Base-by-base conservation (phyloP, 2,113 vertebrate species). In the Macquaria australasica region DNA sequence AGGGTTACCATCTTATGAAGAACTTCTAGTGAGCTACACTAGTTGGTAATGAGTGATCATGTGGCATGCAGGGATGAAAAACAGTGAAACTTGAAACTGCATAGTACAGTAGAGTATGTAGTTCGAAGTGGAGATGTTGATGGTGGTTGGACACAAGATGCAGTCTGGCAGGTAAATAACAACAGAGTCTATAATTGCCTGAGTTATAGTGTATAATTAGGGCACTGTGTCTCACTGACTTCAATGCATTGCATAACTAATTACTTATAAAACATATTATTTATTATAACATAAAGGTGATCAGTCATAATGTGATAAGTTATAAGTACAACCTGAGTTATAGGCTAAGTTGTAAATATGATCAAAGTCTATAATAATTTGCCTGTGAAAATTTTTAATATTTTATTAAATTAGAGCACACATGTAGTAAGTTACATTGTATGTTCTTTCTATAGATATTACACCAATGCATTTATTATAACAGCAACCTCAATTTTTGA, bases 31-130 rank as follows among this genome's bases (percentile, higher is more conserved):
- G 77, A 70, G 51, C 67, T 62, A 34, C 55, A 67, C 59, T 23
- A 56, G 60, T 73, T 76, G 5, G 41, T 76, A 73, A 64, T 67
- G 21, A 69, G 41, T 72, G 31, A 74, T 45, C 34, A 76, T 76
- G 58, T 53, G 11, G 7, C 64, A 34, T 63, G 55, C 28, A 83
- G 63, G n/a, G 28, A 83, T 70, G 69, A 56, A 58, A 62, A 79
- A 64, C 25, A 50, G 31, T 37, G 31, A 51, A 64, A 79, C 62
- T 50, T 72, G 21, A 79, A 74, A 69, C 37, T 48, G 28, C 50
- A 43, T 45, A 15, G 18, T 39, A 10, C 39, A 72, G 28, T 15
- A 23, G 37, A 55, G 8, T 28, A 20, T 67, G 67, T 50, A 64
- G 56, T 62, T 50, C n/a, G 20, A 28, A 50, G 51, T 56, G 8